Percentiles rank a stretch among this genome's conserved stretches.
Evolutionary conservation across 2,888 invertebrate genomes (phyloP).

Genomic region (Camptogramma bilineatum): DNA sequence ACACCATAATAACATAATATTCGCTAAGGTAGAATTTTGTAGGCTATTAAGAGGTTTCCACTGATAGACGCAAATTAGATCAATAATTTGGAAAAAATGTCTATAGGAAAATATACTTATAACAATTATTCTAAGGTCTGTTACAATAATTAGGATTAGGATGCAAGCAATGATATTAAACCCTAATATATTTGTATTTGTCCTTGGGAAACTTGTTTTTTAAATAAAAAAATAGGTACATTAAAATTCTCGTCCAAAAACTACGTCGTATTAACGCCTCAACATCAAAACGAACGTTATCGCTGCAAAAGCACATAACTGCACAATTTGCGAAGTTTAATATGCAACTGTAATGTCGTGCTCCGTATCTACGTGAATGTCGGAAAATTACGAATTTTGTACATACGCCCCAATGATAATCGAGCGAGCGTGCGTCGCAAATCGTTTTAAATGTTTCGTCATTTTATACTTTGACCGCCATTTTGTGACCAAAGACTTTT

Average conservation of each 20-base stretch:
- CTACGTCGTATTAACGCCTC: neutral
- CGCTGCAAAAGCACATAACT: conserved; percentile 14
- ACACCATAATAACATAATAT: too few relatives aligned
- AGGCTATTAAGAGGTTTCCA: too few relatives aligned
- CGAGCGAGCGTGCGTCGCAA: conserved; percentile 17
- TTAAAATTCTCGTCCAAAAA: neutral
- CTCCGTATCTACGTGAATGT: conserved; percentile 24
- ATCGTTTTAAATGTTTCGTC: conserved; percentile 20
- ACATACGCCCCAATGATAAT: conserved; percentile 35
- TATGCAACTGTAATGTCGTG: conserved; percentile 28
- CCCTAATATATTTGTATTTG: too few relatives aligned
- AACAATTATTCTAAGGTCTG: too few relatives aligned
- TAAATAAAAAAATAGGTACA: neutral
- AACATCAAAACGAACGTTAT: conserved; percentile 9
- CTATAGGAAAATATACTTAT: too few relatives aligned
- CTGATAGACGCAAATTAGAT: too few relatives aligned
- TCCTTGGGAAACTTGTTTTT: too few relatives aligned
- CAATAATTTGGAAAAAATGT: too few relatives aligned
- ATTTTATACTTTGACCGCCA: neutral
- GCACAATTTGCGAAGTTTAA: conserved; percentile 30
- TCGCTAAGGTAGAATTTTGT: too few relatives aligned
- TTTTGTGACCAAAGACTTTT: conserved; percentile 4
- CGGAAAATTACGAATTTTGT: conserved; percentile 39
- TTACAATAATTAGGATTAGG: too few relatives aligned
- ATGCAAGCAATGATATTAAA: too few relatives aligned